Base-by-base conservation (phyloP, 2,888 invertebrate species). In the Andricus curvator region DNA sequence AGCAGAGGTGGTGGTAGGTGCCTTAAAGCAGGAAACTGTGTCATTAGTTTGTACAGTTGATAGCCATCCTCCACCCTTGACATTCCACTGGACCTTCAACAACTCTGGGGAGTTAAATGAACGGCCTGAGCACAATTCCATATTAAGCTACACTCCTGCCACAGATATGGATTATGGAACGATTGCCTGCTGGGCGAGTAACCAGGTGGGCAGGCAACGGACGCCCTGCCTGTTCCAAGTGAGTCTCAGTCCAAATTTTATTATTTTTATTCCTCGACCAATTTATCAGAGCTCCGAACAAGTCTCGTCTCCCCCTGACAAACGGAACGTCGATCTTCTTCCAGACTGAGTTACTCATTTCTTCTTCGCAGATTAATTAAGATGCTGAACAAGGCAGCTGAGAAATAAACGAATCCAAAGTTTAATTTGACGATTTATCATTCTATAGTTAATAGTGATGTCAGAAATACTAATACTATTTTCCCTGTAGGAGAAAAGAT, bases 61-160 rank as follows among this genome's bases (percentile, higher is more conserved):
- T 90, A 96, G 98, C 86, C 97, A 97, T 91, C 98, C 98, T n/a
- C 95, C 97, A 13, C 95, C 96, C 80, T 95, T 96, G 88, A 95
- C 96, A 89, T 98, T 97, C 93, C 96, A 97, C 90, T 98, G 98
- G 98, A 97, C 97, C 86, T 97, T 98, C 94, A 98, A 98, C 94
- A 97, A 97, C 92, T 97, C 97, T 82, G 97, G 97, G 25, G 97
- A 97, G 90, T 96, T 97, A 93, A 96, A 96, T 77, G 96, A 97
- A 92, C 94, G 97, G 86, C 95, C 97, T 81, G 93, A 94, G 84
- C 91, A 95, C 85, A 95, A 95, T 5, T 96, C 96, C 79, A 94
- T 95, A 48, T 94, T 97, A 81, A 97, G 97, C 94, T 98, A 98
- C 93, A 97, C 97, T 11, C 97, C 97, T 0, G 95, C 96, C 60